Conservation (phyloP, 2,888 invertebrate species). For the Hemithea aestivaria region DNA sequence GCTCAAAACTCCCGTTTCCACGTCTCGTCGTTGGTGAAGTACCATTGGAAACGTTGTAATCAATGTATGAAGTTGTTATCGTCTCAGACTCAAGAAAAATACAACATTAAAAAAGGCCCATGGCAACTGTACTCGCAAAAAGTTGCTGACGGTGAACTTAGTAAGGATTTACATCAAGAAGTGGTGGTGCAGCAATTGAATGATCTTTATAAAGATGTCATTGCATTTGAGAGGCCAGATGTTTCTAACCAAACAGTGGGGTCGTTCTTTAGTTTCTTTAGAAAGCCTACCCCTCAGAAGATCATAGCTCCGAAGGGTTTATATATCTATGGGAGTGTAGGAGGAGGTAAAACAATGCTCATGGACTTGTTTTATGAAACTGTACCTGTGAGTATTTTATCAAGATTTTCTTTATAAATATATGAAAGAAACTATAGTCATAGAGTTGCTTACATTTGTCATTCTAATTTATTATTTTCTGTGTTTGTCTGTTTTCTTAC, state of each 20-base stretch:
- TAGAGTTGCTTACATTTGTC: too few species aligned
- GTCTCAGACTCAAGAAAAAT: constrained; percentile 44
- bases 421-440: too few species aligned
- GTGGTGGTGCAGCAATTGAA: constrained; percentile 85
- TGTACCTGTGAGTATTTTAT: constrained; percentile 57
- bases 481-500: too few species aligned
- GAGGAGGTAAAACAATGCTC: constrained; percentile 98
- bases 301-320: constrained; percentile 85
- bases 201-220: constrained; percentile 81
- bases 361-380: constrained; percentile 97
- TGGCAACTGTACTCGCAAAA: constrained; percentile 75
- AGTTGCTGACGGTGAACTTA: constrained; percentile 79
- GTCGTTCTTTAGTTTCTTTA: constrained; percentile 60
- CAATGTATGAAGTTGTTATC: constrained; percentile 55
- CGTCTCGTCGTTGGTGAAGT: constrained; percentile 44
- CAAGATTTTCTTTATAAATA: too few species aligned
- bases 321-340: constrained; percentile 94
- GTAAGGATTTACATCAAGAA: constrained; percentile 85
- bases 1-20: constrained; percentile 43
- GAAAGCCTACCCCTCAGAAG: constrained; percentile 55
- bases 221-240: constrained; percentile 72
- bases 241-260: constrained; percentile 33
- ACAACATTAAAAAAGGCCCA: constrained; percentile 59
- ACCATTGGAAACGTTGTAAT: constrained; percentile 50
- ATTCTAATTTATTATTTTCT: too few species aligned